A percentile compares a stretch with the other conserved stretches of the same genome.
Evolutionary conservation across 30 jellyfish, hydroid and myxozoan species (phyloP).

Genomic region (Cassiopea xamachana): DNA sequence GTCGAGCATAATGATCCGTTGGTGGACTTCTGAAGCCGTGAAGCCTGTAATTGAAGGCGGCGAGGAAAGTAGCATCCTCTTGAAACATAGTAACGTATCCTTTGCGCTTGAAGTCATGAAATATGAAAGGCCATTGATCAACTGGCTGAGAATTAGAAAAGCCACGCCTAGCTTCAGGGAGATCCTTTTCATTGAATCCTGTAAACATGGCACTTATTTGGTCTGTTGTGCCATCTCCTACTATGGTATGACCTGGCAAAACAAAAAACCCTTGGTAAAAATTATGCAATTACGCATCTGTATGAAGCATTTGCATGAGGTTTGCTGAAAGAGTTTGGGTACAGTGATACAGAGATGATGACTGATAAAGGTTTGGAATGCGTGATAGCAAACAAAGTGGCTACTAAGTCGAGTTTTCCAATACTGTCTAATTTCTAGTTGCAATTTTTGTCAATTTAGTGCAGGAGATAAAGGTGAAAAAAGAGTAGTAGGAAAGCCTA

Average conservation of each 20-base stretch:
- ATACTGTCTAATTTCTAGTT: too few relatives aligned
- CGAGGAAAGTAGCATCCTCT: slow-evolving; percentile 59
- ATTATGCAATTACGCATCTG: too few relatives aligned
- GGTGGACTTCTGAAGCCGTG: slow-evolving; percentile 76
- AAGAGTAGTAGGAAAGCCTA: too few relatives aligned
- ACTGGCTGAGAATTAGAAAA: slow-evolving; percentile 13
- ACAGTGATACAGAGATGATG: too few relatives aligned
- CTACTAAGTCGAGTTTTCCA: too few relatives aligned
- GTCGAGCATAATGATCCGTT: slow-evolving; percentile 77
- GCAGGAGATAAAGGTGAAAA: too few relatives aligned
- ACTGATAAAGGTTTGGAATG: too few relatives aligned
- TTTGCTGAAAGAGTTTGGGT: too few relatives aligned
- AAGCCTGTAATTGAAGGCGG: slow-evolving; percentile 74
- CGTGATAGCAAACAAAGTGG: too few relatives aligned
- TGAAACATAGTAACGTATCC: slow-evolving; percentile 73
- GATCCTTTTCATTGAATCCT: slow-evolving; percentile 32
- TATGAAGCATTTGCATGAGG: too few relatives aligned
- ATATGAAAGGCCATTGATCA: slow-evolving; percentile 85
- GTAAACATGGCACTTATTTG: slow-evolving; percentile 71
- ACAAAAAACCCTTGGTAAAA: too few relatives aligned
- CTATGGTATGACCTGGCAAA: slow-evolving; percentile 30
- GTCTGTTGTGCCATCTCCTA: slow-evolving; percentile 84
- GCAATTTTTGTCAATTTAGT: too few relatives aligned
- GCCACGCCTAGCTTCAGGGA: slow-evolving; percentile 79
- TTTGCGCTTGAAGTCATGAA: slow-evolving; percentile 58